Percentiles rank a stretch among this genome's conserved stretches.
These are phyloP conservation scores for Drosophila trichaetosa DNA, from an alignment of 2,888 invertebrate genomes.

Conservation along the genomic window DNA sequence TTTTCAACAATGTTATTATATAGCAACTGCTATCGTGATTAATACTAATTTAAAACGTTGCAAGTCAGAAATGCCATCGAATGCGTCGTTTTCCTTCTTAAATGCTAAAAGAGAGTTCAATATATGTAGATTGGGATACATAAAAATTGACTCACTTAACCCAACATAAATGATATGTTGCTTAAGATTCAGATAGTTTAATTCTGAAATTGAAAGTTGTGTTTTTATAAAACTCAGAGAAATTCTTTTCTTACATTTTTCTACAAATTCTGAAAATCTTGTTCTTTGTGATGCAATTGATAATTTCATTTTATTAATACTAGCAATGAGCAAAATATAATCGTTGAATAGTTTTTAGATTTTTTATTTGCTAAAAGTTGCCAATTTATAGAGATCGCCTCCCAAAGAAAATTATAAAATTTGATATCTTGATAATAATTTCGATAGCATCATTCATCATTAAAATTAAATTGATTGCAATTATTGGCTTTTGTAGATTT, in stretches of 20 bases:
- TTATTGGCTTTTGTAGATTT: slow-evolving; percentile 5
- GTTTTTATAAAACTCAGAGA: not conserved
- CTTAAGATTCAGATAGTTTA: not conserved
- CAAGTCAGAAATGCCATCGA: not conserved
- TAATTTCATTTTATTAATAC: not conserved
- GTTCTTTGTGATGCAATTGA: not conserved
- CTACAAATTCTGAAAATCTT: not conserved
- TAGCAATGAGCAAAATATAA: not conserved
- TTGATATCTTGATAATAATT: not conserved
- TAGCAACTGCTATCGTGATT: not conserved
- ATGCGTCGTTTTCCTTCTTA: not conserved
- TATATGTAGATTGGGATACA: not conserved
- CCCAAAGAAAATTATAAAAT: not conserved
- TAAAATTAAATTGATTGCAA: not conserved
- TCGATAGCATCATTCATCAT: slow-evolving; percentile 6
- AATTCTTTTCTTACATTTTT: too few species aligned
- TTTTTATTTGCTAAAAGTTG: not conserved
- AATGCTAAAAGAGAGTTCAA: not conserved
- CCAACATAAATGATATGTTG: not conserved
- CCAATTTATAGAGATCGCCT: not conserved
- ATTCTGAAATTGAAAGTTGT: not conserved
- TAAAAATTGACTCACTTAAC: not conserved
- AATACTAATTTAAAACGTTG: not conserved
- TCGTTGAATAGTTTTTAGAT: not conserved
- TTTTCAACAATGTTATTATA: not conserved